Base-by-base conservation (phyloP, 2,113 vertebrate genomes). In the Otolemur garnettii region DNA sequence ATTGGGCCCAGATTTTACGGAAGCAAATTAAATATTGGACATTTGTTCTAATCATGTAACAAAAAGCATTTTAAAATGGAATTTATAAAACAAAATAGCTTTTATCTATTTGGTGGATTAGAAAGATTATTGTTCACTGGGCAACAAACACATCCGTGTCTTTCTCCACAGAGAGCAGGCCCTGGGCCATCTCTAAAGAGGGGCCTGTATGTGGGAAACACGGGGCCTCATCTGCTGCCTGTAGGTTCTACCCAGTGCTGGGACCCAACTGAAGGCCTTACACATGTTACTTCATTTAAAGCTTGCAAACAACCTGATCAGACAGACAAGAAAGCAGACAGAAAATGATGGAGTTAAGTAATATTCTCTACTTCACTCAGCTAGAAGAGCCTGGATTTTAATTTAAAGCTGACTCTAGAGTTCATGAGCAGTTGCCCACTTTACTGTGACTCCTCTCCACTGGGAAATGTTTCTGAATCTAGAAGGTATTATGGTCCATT, bases 1-100 rank as follows among this genome's bases (percentile, higher is more conserved):
- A 92, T 69, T 92, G 88, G 35, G 10, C 72, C 60, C 59, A 38
- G 38, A 80, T 94, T 94, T 89, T 96, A 86, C 1, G 14, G 45
- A 90, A 96, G 62, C n/a, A 82, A 92, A 77, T 90, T 91, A 94
- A 77, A 86, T 60, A 69, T 33, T n/a, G 55, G 53, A 35, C 30
- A 59, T 82, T 81, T 77, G 42, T 78, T 85, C 13, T 85, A 50
- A 72, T 84, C 33, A 17, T 19, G 17, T 85, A 89, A 85, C 30
- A 71, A 81, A 90, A 85, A 21, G 17, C 17, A 82, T 59, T 92
- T 60, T 86, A 45, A 83, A 78, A 87, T 86, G 68, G 82, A 81
- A 30, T 35, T 72, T 87, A 60, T 72, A 38, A 66, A 74, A 71
- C 75, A 45, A 57, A 87, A 72, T 38, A 78, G 21, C 26, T 92